Evolutionary conservation across 2,888 invertebrate genomes (phyloP), one percentile per base, ranked within the genome.

Genomic region (Troilus luridus): DNA sequence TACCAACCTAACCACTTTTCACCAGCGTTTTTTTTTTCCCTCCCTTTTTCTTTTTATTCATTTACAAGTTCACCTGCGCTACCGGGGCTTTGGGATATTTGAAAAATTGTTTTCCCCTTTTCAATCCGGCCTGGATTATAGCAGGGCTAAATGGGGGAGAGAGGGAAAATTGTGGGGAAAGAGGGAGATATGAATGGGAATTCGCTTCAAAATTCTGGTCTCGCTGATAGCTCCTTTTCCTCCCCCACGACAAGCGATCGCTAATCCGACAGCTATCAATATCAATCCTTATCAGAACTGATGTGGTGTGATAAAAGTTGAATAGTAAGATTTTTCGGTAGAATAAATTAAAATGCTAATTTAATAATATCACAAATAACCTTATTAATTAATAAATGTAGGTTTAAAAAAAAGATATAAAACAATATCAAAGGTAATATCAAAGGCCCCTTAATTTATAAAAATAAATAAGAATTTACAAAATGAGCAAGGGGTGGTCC

Each of bases 31-130:
- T 85, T 77, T 8, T 67, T 24, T 24, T 64, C 17, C 19, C n/a
- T 64, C 17, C 19, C n/a, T n/a, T 67, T 72, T 27, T 72, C 27
- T 72, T 85, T 85, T 19, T 85, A 85, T 85, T 85, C 85, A 85
- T 85, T 85, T 85, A 85, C 85, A 85, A 85, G 56, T 85, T 85
- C 85, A 85, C 85, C 85, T 85, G 85, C 41, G 41, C 85, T 58
- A 56, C 85, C 54, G 11, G 19, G 0, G 56, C 85, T 85, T 12
- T 58, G 56, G 85, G 85, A 56, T 85, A 85, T 85, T 85, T 85
- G 85, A 85, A 85, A 85, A 85, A 85, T 85, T 85, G 85, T 85
- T 85, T 58, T 85, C 56, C n/a, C 85, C 56, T 41, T 67, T 85
- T 85, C 85, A 85, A 85, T 85, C 85, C 85, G n/a, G 5, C 6